phyloP scores from a whole-genome alignment of 1,140 invertebrate genomes.

The Neodiprion lecontei region DNA sequence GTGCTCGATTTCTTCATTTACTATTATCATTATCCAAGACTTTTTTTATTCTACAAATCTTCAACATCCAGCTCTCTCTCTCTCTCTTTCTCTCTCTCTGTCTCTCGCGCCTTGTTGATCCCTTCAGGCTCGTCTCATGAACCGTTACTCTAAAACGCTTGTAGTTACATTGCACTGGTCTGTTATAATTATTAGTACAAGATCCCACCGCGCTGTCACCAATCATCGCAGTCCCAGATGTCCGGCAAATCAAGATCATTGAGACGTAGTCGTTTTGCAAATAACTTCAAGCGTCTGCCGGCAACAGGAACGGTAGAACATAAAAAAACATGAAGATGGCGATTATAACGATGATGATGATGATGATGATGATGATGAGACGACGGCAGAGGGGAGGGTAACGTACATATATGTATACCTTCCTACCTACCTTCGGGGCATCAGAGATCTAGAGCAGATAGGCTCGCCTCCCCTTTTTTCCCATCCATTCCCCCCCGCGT shows the following conservation, averaged over 20 bases:
- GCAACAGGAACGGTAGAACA: no score
- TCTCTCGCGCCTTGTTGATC: conserved; percentile 12
- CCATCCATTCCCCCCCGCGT: not conserved
- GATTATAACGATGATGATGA: no score
- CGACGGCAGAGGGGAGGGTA: conserved; percentile 17
- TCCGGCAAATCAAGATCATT: not conserved
- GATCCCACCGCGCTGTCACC: not conserved
- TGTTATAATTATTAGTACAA: not conserved
- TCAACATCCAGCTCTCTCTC: not conserved
- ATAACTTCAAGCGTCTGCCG: conserved; percentile 8
- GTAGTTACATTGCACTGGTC: conserved; percentile 11
- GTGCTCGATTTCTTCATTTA: no score
- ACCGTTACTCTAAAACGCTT: not conserved
- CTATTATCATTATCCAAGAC: not conserved
- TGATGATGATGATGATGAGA: conserved; percentile 14
- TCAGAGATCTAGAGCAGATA: conserved; percentile 55
- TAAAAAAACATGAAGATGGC: no score
- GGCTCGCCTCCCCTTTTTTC: not conserved
- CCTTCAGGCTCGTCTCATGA: not conserved
- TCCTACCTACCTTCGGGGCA: conserved; percentile 33
- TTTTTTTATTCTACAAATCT: not conserved
- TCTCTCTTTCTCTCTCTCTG: conserved; percentile 16
- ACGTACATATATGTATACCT: conserved; percentile 13
- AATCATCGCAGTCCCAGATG: not conserved
- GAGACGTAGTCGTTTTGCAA: conserved; percentile 30